These are phyloP conservation scores for Formica exsecta DNA, from an alignment of 1,140 invertebrate species.

Conservation along the genomic window DNA sequence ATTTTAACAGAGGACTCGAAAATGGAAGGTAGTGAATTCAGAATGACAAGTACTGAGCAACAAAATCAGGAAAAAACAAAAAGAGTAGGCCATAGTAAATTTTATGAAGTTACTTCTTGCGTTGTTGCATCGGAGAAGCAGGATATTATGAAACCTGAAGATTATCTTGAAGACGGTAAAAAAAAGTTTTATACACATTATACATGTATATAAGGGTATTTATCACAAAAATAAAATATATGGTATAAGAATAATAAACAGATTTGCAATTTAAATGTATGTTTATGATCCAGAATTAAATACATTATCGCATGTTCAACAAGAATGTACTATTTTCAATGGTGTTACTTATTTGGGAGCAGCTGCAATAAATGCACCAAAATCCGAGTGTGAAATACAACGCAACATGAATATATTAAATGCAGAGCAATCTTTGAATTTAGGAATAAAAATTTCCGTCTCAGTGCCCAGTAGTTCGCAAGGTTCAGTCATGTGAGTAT, in stretches of 20 bases:
- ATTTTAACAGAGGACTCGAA: constrained; percentile 85
- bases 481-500: constrained; percentile 92
- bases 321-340: constrained; percentile 96
- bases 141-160: constrained; percentile 92
- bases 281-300: constrained; percentile 76
- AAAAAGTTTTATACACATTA: too few relatives aligned
- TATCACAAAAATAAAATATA: neutral
- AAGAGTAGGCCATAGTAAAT: constrained; percentile 85
- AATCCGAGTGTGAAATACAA: constrained; percentile 98
- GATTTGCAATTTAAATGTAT: constrained; percentile 34
- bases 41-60: constrained; percentile 68
- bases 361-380: constrained; percentile 96
- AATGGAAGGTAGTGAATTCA: constrained; percentile 81
- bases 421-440: constrained; percentile 89
- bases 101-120: constrained; percentile 82
- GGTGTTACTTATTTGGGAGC: constrained; percentile 98
- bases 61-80: constrained; percentile 77
- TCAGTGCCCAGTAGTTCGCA: constrained; percentile 96
- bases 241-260: neutral
- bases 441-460: constrained; percentile 94
- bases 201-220: constrained; percentile 5
- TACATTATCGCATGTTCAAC: constrained; percentile 91
- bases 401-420: constrained; percentile 97
- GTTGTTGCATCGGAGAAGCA: constrained; percentile 89
- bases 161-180: constrained; percentile 90